phyloP scores from a whole-genome alignment of 2,888 invertebrate species.

The Zaprionus bogoriensis region DNA sequence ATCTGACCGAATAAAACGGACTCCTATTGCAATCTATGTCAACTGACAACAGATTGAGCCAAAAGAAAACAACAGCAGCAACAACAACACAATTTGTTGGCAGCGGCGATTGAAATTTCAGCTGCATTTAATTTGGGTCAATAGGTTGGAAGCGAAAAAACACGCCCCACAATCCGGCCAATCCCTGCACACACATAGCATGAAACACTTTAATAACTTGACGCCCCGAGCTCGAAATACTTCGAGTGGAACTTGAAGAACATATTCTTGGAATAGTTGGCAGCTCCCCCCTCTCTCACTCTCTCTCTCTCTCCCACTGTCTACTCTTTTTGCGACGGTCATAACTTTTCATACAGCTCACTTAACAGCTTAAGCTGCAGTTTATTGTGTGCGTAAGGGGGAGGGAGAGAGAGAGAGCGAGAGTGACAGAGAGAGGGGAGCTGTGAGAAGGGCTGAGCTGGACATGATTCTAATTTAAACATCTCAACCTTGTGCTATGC shows the following conservation, averaged over 20 bases:
- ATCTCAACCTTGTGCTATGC: conserved; percentile 29
- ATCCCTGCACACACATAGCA: neutral
- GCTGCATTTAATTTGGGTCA: conserved; percentile 57
- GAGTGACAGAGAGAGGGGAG: neutral
- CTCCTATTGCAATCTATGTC: conserved; percentile 25
- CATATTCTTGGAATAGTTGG: conserved; percentile 32
- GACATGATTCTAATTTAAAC: conserved; percentile 47
- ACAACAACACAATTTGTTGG: conserved; percentile 13
- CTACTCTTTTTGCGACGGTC: neutral
- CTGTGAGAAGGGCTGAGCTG: too few relatives aligned
- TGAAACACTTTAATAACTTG: conserved; percentile 32
- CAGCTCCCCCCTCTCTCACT: neutral
- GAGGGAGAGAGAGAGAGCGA: neutral
- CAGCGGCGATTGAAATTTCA: conserved; percentile 34
- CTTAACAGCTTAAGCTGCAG: conserved; percentile 56
- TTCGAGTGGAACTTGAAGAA: conserved; percentile 13
- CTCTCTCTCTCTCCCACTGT: neutral
- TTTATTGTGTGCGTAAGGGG: conserved; percentile 31
- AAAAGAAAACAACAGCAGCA: conserved; percentile 9
- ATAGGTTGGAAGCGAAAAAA: conserved; percentile 28
- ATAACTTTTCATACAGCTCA: conserved; percentile 56
- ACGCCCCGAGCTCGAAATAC: conserved; percentile 15
- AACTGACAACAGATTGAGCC: conserved; percentile 44
- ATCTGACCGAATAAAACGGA: conserved; percentile 17
- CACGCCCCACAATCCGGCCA: neutral